Conservation (phyloP, 2,888 invertebrate species). For the Adelphocoris suturalis region DNA sequence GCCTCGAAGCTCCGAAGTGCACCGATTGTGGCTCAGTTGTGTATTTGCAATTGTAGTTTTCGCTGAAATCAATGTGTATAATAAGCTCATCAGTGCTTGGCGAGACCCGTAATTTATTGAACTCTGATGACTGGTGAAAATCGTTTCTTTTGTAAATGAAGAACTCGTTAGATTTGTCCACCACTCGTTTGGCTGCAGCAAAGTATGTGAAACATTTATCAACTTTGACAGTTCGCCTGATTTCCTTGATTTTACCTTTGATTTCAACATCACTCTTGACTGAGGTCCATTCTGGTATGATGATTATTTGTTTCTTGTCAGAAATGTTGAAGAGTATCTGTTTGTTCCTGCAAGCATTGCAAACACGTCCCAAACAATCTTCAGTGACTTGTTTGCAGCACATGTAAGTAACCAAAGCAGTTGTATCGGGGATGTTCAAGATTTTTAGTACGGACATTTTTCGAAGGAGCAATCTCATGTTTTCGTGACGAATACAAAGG, state of each 20-base stretch:
- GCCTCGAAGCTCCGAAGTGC: conserved; percentile 45
- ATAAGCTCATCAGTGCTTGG: conserved; percentile 69
- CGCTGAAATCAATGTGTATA: conserved; percentile 46
- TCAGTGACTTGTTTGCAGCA: neutral
- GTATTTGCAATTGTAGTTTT: conserved; percentile 49
- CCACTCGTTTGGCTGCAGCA: neutral
- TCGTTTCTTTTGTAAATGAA: neutral
- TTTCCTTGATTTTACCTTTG: neutral
- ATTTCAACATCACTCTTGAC: neutral
- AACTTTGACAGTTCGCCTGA: neutral
- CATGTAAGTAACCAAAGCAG: neutral
- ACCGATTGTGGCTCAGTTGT: conserved; percentile 39
- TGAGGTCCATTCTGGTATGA: neutral
- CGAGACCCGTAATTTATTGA: neutral
- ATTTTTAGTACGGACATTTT: neutral
- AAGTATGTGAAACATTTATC: neutral
- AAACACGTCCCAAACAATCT: neutral
- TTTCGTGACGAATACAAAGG: too few relatives aligned
- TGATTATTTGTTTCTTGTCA: neutral
- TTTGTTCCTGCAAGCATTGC: neutral
- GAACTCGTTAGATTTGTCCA: neutral
- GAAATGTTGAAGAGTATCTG: neutral
- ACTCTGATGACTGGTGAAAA: neutral
- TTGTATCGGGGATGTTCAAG: neutral
- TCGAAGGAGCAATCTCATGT: neutral